Percentiles rank a stretch among this genome's conserved stretches.
phyloP scores from a whole-genome alignment of 1,140 invertebrate species.

The Lepidurus packardi region DNA sequence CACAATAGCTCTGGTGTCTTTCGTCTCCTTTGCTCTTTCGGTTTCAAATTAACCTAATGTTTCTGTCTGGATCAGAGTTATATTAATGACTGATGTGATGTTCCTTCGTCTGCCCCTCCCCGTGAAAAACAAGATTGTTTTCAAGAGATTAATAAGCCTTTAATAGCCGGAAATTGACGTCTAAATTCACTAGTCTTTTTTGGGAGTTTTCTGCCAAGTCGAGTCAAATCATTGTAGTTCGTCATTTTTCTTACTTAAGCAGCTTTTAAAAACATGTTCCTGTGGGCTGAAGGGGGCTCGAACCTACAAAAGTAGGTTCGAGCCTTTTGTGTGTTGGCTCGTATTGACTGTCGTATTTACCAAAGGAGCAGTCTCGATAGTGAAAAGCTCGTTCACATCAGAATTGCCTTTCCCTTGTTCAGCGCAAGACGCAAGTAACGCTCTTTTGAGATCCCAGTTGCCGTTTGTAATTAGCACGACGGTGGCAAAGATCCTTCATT shows the following conservation, averaged over 20 bases:
- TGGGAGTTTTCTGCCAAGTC: background rate
- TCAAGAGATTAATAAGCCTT: background rate
- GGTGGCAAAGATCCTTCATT: background rate
- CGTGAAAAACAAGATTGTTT: background rate
- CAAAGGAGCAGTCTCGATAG: background rate
- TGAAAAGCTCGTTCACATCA: no score
- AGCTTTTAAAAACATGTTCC: background rate
- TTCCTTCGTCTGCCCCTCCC: background rate
- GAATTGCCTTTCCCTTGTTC: no score
- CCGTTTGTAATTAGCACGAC: background rate
- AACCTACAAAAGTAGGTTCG: background rate
- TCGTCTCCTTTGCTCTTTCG: background rate
- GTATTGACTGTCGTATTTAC: background rate
- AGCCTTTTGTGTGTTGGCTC: background rate
- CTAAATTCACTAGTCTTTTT: background rate
- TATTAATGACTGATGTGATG: no score
- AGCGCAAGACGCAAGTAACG: background rate
- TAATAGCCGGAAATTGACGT: background rate
- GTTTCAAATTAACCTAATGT: background rate
- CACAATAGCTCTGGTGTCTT: background rate
- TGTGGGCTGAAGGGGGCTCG: background rate
- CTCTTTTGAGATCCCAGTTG: background rate
- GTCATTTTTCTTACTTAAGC: background rate
- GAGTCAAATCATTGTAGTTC: background rate
- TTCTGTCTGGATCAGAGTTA: slow-evolving; percentile 12